Evolutionary conservation across 2,113 vertebrate genomes (phyloP).

Genomic region (Platanista minor): DNA sequence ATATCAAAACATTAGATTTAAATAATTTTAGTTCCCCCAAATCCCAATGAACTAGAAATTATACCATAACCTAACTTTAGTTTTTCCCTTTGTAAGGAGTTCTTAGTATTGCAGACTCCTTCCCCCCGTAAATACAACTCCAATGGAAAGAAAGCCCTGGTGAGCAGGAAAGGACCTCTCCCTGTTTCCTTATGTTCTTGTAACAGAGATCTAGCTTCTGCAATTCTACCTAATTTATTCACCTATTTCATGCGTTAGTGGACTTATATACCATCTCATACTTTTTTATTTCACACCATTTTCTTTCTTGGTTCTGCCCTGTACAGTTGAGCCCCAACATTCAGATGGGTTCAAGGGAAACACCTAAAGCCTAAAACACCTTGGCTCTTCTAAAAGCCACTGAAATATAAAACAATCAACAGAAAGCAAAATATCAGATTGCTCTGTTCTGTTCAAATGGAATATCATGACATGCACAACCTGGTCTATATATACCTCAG

Average conservation of each 20-base stretch:
- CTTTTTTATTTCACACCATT: neutral
- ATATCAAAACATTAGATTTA: neutral
- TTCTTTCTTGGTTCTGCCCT: neutral
- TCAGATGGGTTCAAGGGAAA: conserved; percentile 53
- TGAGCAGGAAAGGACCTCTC: neutral
- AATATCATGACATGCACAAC: conserved; percentile 59
- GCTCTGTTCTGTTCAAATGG: neutral
- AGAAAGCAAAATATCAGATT: neutral
- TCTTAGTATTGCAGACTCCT: neutral
- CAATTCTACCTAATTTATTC: neutral
- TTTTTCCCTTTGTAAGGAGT: neutral
- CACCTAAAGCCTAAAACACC: neutral
- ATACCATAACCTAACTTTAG: neutral
- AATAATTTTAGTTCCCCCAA: neutral
- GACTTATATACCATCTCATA: neutral
- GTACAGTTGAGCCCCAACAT: conserved; percentile 46
- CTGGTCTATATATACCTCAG: neutral
- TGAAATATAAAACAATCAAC: conserved; percentile 52
- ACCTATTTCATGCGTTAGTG: neutral
- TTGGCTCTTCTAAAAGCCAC: conserved; percentile 9
- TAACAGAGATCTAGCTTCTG: neutral
- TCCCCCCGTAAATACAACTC: neutral
- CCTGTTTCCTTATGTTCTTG: neutral
- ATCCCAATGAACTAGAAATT: neutral
- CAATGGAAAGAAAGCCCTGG: neutral